Conservation (phyloP, 2,888 invertebrate species). For the Drosophila greeni region DNA sequence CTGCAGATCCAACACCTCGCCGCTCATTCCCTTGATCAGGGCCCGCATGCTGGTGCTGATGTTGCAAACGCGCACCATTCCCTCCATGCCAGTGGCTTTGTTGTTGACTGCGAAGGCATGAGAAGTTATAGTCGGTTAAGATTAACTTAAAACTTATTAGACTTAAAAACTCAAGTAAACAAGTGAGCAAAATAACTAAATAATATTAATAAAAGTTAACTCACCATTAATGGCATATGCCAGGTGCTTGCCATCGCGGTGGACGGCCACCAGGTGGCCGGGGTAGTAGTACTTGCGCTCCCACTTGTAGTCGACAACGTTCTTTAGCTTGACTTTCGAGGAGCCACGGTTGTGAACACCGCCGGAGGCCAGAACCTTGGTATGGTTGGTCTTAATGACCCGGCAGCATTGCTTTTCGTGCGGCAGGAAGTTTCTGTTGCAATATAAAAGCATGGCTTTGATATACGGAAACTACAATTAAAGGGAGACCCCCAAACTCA, state of each 20-base stretch:
- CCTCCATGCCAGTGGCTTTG: conserved; percentile 79
- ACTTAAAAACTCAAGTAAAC: no score
- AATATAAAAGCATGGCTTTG: neutral
- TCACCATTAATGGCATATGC: conserved; percentile 95
- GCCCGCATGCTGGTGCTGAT: conserved; percentile 83
- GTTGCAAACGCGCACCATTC: conserved; percentile 91
- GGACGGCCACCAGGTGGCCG: conserved; percentile 93
- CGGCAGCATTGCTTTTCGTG: conserved; percentile 75
- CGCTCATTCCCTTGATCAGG: conserved; percentile 91
- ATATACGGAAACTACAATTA: no score
- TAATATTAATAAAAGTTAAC: neutral
- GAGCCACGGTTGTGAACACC: conserved; percentile 89
- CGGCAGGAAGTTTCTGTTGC: conserved; percentile 69
- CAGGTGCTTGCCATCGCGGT: conserved; percentile 89
- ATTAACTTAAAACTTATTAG: neutral
- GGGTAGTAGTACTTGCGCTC: conserved; percentile 92
- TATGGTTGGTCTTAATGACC: conserved; percentile 80
- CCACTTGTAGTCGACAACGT: conserved; percentile 96
- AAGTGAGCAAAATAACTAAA: neutral
- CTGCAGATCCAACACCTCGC: conserved; percentile 92
- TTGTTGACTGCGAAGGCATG: conserved; percentile 73
- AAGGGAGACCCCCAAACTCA: conserved; percentile 27
- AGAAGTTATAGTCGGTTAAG: neutral
- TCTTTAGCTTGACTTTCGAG: conserved; percentile 93
- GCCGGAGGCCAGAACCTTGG: conserved; percentile 85